Conservation (phyloP, 2,113 vertebrate species). For the Phylloscopus whistleri region DNA sequence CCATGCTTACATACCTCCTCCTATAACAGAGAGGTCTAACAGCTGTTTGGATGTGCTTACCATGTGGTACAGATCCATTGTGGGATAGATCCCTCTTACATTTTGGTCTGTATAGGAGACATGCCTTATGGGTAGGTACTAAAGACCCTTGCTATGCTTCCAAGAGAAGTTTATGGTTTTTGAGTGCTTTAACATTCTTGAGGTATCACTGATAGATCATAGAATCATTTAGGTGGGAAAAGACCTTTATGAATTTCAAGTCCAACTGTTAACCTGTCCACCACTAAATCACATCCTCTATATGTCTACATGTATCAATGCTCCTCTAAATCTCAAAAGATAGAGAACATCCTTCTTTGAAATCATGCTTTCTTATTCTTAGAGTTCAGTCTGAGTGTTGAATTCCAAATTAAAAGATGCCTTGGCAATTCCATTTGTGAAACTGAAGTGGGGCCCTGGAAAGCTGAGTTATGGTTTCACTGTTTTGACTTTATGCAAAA, state of each 20-base stretch:
- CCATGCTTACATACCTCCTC: neutral
- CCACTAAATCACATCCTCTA: neutral
- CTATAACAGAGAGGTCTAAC: neutral
- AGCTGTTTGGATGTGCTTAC: neutral
- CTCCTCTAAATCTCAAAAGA: neutral
- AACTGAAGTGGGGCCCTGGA: neutral
- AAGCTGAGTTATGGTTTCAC: neutral
- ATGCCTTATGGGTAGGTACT: neutral
- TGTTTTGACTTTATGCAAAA: neutral
- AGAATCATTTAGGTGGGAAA: neutral
- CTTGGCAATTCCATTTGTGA: neutral
- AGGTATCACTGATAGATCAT: neutral
- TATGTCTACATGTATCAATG: neutral
- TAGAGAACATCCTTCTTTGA: neutral
- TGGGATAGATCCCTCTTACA: neutral
- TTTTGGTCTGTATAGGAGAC: neutral
- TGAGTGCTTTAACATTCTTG: neutral
- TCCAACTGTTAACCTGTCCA: neutral
- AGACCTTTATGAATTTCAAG: neutral
- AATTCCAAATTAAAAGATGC: neutral
- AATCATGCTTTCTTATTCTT: neutral
- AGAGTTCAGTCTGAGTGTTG: neutral
- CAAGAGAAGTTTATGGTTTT: neutral
- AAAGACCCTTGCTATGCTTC: neutral
- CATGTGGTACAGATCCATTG: neutral